Conservation (phyloP, 1,140 invertebrate species). For the Apis florea region DNA sequence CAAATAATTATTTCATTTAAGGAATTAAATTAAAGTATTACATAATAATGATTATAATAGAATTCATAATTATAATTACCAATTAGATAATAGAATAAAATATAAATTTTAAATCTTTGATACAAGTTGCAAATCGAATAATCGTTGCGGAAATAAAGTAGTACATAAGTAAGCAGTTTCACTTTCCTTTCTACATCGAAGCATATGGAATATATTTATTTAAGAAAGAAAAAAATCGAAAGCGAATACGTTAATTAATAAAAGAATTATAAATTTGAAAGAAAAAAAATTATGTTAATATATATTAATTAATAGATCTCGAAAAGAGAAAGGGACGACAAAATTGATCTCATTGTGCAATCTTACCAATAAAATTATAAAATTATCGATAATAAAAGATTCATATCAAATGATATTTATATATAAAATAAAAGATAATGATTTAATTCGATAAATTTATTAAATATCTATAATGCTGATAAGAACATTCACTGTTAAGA, state of each 20-base stretch:
- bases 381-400: not conserved
- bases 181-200: not conserved
- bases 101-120: not conserved
- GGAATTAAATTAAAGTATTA: not conserved
- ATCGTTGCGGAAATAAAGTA: not conserved
- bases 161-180: not conserved
- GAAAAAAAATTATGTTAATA: not conserved
- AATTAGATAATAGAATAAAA: not conserved
- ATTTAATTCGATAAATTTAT: not conserved
- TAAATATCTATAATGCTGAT: not conserved
- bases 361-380: slow-evolving; percentile 4
- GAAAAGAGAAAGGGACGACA: not conserved
- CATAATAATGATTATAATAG: not conserved
- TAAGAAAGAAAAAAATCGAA: not conserved
- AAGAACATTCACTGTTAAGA: too few relatives aligned
- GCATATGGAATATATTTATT: not conserved
- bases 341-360: not conserved
- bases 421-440: not conserved
- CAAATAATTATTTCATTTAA: not conserved
- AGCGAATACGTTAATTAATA: not conserved
- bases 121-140: not conserved
- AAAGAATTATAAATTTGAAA: not conserved
- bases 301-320: not conserved
- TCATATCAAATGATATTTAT: not conserved
- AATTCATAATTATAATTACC: too few relatives aligned